A percentile compares a stretch with the other conserved stretches of the same genome.
Conservation (phyloP, 2,113 vertebrate genomes). For the Rhizomys pruinosus region DNA sequence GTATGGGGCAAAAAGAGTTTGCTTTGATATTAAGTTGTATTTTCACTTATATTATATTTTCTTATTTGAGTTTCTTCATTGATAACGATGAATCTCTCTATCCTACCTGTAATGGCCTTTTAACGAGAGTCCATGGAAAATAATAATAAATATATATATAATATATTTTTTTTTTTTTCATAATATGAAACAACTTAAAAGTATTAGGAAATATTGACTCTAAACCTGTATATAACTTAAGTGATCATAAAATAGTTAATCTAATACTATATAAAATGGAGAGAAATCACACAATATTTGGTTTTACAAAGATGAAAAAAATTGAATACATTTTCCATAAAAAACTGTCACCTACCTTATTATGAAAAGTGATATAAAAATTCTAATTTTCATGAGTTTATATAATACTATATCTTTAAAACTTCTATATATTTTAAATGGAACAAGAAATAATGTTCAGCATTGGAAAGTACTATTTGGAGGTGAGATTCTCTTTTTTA, state of each 20-base stretch:
- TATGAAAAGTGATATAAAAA: neutral
- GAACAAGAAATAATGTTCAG: neutral
- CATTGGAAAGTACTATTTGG: neutral
- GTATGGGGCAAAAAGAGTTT: neutral
- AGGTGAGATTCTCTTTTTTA: neutral
- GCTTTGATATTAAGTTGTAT: neutral
- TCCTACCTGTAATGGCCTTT: neutral
- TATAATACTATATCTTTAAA: neutral
- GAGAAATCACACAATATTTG: neutral
- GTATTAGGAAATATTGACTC: constrained; percentile 42
- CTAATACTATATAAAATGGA: neutral
- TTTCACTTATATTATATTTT: neutral
- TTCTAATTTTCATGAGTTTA: neutral
- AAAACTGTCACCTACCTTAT: neutral
- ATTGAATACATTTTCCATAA: neutral
- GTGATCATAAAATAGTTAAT: constrained; percentile 44
- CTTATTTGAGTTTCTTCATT: neutral
- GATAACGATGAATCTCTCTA: neutral
- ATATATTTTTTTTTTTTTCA: no score
- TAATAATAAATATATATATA: no score
- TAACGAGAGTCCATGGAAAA: neutral
- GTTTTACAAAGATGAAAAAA: neutral
- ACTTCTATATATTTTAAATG: neutral
- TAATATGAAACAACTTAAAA: neutral
- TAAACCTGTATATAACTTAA: neutral